Conservation (phyloP, 2,113 vertebrate species). For the Gadus chalcogrammus region DNA sequence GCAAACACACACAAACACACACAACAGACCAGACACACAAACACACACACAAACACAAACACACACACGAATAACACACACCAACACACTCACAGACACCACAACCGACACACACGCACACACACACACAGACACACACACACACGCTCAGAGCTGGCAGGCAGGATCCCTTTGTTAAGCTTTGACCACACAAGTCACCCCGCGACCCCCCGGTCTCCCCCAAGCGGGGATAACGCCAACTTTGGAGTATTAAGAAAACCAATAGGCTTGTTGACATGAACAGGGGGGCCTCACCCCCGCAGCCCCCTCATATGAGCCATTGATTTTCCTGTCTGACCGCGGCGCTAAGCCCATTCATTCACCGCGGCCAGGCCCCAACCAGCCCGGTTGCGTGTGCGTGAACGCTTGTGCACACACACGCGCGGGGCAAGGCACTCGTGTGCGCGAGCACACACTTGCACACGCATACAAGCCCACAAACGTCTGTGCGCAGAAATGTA, state of each 20-base stretch:
- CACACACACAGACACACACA: not conserved
- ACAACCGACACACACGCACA: too few species aligned
- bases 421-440: too few species aligned
- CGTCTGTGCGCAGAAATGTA: too few species aligned
- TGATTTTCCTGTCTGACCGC: conserved; percentile 98
- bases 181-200: conserved; percentile 91
- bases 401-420: not conserved
- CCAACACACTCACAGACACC: not conserved
- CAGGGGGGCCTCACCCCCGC: conserved; percentile 97
- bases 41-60: not conserved
- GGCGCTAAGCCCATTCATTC: conserved; percentile 96
- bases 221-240: conserved; percentile 90
- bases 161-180: conserved; percentile 88
- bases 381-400: conserved; percentile 17
- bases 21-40: not conserved
- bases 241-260: conserved; percentile 99
- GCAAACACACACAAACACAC: not conserved
- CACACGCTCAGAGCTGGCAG: conserved; percentile 61
- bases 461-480: too few species aligned
- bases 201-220: conserved; percentile 64
- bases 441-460: too few species aligned
- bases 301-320: conserved; percentile 99
- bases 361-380: conserved; percentile 82
- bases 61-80: not conserved
- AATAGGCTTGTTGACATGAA: conserved; percentile 99